A percentile compares a stretch with the other conserved stretches of the same genome.
These are phyloP conservation scores for Planococcus citri DNA, from an alignment of 1,140 invertebrate genomes.

Conservation along the genomic window DNA sequence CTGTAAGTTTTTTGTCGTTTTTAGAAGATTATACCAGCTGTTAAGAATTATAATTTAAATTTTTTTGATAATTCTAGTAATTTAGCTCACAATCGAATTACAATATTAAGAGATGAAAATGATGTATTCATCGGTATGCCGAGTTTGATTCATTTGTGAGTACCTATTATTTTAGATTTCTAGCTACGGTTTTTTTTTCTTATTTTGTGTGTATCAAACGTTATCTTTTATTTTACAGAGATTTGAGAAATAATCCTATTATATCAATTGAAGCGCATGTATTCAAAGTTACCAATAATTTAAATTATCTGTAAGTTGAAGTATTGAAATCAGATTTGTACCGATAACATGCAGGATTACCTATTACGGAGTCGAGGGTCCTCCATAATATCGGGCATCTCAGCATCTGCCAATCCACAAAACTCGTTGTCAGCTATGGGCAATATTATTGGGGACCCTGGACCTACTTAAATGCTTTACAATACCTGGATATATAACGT, in stretches of 20 bases:
- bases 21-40: neutral
- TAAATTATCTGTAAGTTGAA: neutral
- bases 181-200: neutral
- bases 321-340: too few relatives aligned
- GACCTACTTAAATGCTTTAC: too few relatives aligned
- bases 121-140: slow-evolving; percentile 35
- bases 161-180: slow-evolving; percentile 22
- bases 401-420: too few relatives aligned
- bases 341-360: too few relatives aligned
- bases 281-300: neutral
- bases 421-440: too few relatives aligned
- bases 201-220: neutral
- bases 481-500: too few relatives aligned
- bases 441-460: too few relatives aligned
- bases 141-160: slow-evolving; percentile 30
- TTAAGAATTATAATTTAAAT: neutral
- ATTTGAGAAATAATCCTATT: slow-evolving; percentile 34
- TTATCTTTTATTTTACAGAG: slow-evolving; percentile 32
- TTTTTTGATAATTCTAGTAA: slow-evolving; percentile 31
- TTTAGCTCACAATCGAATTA: slow-evolving; percentile 34
- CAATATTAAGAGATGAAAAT: slow-evolving; percentile 29
- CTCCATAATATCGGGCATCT: too few relatives aligned
- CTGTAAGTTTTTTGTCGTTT: slow-evolving; percentile 26
- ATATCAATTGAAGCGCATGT: slow-evolving; percentile 16
- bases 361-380: too few relatives aligned